Base-by-base conservation (phyloP, 2,797 vertebrate species). In the Lepilemur septentrionalis region DNA sequence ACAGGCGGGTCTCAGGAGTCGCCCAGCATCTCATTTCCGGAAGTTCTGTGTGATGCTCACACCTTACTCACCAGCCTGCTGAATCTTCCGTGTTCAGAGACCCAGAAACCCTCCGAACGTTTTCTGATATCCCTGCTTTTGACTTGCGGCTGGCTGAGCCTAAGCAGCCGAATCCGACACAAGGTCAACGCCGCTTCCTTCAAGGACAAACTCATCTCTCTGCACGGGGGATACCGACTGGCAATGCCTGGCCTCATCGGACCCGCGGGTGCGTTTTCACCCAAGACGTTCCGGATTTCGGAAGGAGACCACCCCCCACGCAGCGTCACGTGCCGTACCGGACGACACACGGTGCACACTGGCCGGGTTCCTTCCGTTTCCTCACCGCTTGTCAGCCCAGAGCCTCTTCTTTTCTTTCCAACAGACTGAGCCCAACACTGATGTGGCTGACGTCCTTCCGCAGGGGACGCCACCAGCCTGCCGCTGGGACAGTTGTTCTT, bases 331-430 rank as follows among this genome's bases (percentile, higher is more conserved):
- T 1, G 18, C 72, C 1, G 28, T 18, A 17, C 43, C 10, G 5
- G 28, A 75, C 2, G 2, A 32, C 43, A 48, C 43, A 48, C 5
- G 30, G 28, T 4, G 15, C 0, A 20, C 0, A 5, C 25, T 17
- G 46, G 43, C 43, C 28, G 18, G 5, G 32, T 32, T 4, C 52
- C 18, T 52, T 18, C 43, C 32, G 2, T 48, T 8, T 32, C 30
- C 20, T n/a, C 12, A 4, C 32, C 20, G 22, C 12, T 20, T 78
- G 48, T n/a, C 48, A 78, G 4, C 7, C 22, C 4, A 7, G 48
- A 52, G 48, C 46, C 48, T 76, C 30, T 76, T 22, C 20, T n/a
- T n/a, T 52, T 35, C 48, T 52, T 23, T 25, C 75, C 48, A 25
- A 52, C 5, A 52, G 48, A 32, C 48, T 12, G 12, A 78, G 32